A percentile compares a stretch with the other conserved stretches of the same genome.
These are phyloP conservation scores for Limosa lapponica DNA, from an alignment of 2,797 vertebrate species.

Conservation along the genomic window DNA sequence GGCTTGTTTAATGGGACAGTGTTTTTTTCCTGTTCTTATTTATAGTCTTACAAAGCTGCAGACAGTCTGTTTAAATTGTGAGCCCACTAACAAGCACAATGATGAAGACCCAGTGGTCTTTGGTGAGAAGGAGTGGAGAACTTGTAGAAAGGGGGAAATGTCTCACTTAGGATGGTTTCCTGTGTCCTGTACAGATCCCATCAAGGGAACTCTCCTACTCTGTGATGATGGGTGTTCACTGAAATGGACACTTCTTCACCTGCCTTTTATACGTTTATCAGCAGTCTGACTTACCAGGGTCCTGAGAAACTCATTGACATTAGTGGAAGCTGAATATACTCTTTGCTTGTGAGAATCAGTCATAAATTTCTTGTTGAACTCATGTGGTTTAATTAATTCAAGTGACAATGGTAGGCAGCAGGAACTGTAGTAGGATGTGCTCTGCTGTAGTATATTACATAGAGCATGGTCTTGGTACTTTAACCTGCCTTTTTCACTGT, in stretches of 20 bases:
- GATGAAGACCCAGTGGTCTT: background rate
- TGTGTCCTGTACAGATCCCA: background rate
- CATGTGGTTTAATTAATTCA: background rate
- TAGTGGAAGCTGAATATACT: background rate
- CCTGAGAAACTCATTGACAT: background rate
- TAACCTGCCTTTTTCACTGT: background rate
- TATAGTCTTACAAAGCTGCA: background rate
- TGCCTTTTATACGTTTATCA: background rate
- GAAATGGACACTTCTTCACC: background rate
- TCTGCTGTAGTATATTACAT: background rate
- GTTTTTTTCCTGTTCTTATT: background rate
- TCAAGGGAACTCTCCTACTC: background rate
- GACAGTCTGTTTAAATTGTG: background rate
- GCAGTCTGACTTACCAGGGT: background rate
- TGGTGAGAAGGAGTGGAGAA: background rate
- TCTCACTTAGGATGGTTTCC: background rate
- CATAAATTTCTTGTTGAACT: background rate
- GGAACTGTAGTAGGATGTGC: too few relatives aligned
- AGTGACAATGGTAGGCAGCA: background rate
- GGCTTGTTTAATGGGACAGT: background rate
- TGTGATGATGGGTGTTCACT: background rate
- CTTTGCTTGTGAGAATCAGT: background rate
- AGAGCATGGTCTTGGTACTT: background rate
- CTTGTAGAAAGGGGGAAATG: background rate
- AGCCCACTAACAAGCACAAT: background rate